Evolutionary conservation across 2,113 vertebrate genomes (phyloP), one percentile per base, ranked within the genome.

Genomic region (Equus quagga): DNA sequence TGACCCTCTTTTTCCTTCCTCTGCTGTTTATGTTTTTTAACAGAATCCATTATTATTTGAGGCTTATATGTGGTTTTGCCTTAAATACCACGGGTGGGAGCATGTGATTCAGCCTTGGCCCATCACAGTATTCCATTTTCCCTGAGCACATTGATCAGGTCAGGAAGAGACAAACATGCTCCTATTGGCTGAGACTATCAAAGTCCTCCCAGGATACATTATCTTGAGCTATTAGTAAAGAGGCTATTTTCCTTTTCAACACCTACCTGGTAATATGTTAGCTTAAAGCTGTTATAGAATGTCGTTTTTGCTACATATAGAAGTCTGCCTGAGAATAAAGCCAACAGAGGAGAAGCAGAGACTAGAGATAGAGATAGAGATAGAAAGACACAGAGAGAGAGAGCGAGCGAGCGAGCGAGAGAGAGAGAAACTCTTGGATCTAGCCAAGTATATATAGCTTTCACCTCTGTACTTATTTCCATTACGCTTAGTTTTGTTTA

Each of bases 401-500:
- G 13, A 11, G 36, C 10, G 12, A 79, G 17, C 65, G 1, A 17
- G 0, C 41, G 6, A 70, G 1, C 28, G 0, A 67, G 26, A 60
- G 3, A 88, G 24, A 76, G 10, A 79, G 2, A 65, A 46, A 69
- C 21, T 79, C 31, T 17, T 78, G 17, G 14, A 76, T 36, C 6
- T 92, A 76, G 26, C 31, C 54, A 87, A 82, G 18, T 72, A 58
- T 51, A 87, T 72, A 8, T 17, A 84, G 13, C 21, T 82, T 84
- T 89, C 28, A 73, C 4, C 18, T 31, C 31, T 36, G 2, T 60
- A 19, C 6, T 23, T 81, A 12, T 79, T 84, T 83, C 5, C 28
- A 81, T 81, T 93, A 89, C 56, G 26, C 62, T 58, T 78, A n/a
- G 49, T 78, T 94, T 92, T 65, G 11, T 72, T 92, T 78, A 81